Base-by-base conservation (phyloP, 2,888 invertebrate species). In the Lissonota sp. region DNA sequence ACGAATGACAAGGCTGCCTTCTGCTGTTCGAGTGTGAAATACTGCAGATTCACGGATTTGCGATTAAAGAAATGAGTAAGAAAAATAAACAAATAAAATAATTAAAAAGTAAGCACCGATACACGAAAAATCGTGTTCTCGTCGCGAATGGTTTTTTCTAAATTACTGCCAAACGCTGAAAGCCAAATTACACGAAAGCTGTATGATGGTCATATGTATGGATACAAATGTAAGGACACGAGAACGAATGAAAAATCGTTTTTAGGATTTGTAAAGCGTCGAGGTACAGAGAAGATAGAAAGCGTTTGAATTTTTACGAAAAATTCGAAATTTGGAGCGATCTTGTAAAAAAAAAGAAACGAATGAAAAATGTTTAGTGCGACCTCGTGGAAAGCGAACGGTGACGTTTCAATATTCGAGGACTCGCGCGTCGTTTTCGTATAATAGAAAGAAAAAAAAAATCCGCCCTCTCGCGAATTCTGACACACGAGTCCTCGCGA, bases 91-190 rank as follows among this genome's bases (percentile, higher is more conserved):
- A 51, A 4, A 51, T 51, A 51, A 12, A 4, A 10, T 10, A 51
- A 16, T 26, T 40, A 58, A 26, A 46, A 26, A 44, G 4, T 44
- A 44, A 14, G 39, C 26, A 42, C 71, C 51, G 42, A 57, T n/a
- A 67, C 46, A 67, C 7, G 10, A 40, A 49, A 64, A 51, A 49
- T 12, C 44, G 76, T 77, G 60, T 70, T 42, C 7, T 75, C 62
- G 49, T 71, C 64, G 63, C 46, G 66, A 74, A 74, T 73, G 42
- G 49, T 71, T 81, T 71, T 81, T 67, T 79, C 67, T 26, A 26
- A 26, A 81, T 67, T 74, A 78, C 74, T 75, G 81, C 78, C 78
- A 78, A 81, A 81, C 78, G 78, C 66, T 79, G 62, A 57, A 75
- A 78, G 78, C 81, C 74, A 81, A 81, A 81, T 60, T 78, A 70